These are phyloP conservation scores for Drosophila gaucha DNA, from an alignment of 2,888 invertebrate genomes.

Conservation along the genomic window DNA sequence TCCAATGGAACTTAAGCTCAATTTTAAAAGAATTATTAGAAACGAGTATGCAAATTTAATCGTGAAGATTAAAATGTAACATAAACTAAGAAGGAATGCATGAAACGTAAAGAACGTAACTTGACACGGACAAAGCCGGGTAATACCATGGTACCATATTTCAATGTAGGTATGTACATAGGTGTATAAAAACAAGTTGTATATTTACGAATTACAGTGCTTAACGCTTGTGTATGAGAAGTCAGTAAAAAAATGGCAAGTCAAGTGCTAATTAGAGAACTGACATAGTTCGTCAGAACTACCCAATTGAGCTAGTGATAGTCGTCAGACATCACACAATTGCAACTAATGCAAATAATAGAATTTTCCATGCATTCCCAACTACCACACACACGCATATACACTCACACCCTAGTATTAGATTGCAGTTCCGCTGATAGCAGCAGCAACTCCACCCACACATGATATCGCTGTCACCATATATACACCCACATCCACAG, in stretches of 20 bases:
- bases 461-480: not conserved
- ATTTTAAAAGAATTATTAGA: not conserved
- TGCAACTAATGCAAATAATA: slow-evolving; percentile 59
- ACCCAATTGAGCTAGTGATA: slow-evolving; percentile 22
- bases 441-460: slow-evolving; percentile 33
- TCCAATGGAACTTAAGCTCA: too few species aligned
- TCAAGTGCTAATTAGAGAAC: slow-evolving; percentile 63
- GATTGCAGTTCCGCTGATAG: slow-evolving; percentile 25
- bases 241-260: slow-evolving; percentile 39
- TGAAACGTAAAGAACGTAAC: not conserved
- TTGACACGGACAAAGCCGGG: not conserved
- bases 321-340: slow-evolving; percentile 36
- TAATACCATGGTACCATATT: not conserved
- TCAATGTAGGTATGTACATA: not conserved
- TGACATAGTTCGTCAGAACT: slow-evolving; percentile 44
- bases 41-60: not conserved
- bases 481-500: not conserved
- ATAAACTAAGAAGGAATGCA: too few species aligned
- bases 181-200: not conserved
- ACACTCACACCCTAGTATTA: not conserved
- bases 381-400: not conserved
- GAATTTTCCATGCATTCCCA: slow-evolving; percentile 40
- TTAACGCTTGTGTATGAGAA: slow-evolving; percentile 1
- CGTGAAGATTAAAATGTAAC: not conserved
- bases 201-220: slow-evolving; percentile 15